Percentiles rank a stretch among this genome's conserved stretches.
Conservation (phyloP, 2,797 vertebrate species). For the Amblyraja radiata region DNA sequence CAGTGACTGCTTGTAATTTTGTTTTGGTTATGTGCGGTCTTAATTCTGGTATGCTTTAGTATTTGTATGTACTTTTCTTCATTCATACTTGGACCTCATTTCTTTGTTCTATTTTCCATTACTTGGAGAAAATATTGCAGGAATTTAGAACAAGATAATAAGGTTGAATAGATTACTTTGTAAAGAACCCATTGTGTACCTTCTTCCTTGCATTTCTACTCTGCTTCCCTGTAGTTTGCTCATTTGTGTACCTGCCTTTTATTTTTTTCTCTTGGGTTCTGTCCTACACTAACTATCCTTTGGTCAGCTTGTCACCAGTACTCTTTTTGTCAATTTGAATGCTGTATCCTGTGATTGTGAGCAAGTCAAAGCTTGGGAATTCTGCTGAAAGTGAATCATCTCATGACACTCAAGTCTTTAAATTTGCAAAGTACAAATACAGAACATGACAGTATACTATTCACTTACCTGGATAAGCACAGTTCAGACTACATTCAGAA, state of each 20-base stretch:
- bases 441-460: too few species aligned
- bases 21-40: not conserved
- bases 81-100: not conserved
- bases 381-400: too few species aligned
- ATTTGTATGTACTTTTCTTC: not conserved
- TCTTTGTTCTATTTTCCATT: not conserved
- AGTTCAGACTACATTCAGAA: too few species aligned
- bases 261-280: not conserved
- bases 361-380: too few species aligned
- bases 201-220: not conserved
- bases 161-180: not conserved
- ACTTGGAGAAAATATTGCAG: too few species aligned
- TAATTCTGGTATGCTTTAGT: not conserved
- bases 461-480: too few species aligned
- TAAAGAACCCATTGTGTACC: not conserved
- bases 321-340: too few species aligned
- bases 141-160: not conserved
- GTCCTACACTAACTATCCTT: not conserved
- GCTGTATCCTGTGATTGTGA: too few species aligned
- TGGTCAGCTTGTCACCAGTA: too few species aligned
- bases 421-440: too few species aligned
- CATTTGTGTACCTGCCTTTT: not conserved
- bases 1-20: not conserved
- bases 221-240: not conserved
- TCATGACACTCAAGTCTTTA: too few species aligned